Evolutionary conservation across 2,888 invertebrate genomes (phyloP), one percentile per base, ranked within the genome.

Genomic region (Apeira syringaria): DNA sequence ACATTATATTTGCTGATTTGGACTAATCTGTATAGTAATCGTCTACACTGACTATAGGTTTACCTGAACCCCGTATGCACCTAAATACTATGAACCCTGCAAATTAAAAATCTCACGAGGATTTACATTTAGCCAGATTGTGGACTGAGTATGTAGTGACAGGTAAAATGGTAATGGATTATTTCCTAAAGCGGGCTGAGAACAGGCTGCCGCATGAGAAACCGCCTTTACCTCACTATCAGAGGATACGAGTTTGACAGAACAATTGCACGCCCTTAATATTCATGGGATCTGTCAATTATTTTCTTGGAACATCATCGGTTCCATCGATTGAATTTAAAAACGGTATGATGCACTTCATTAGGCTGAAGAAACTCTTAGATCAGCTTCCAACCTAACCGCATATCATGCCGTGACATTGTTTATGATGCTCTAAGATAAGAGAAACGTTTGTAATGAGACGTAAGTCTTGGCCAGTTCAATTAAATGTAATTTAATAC

Each of bases 141-240:
- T 56, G 46, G 61, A 52, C 64, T 71, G 70, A 70, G 74, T 75
- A 72, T 72, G 68, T 77, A 67, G 68, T 72, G 68, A 64, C 60
- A 66, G 59, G 69, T 67, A 68, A 75, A 81, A 80, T 76, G 75
- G 71, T 79, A 84, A 82, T 84, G 74, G 80, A 75, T 80, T 74
- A 73, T 76, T 76, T 70, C 82, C 81, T 72, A 76, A 74, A 68
- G 56, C 53, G 72, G 77, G 50, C 61, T 56, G 54, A 59, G 60
- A 66, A 50, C 62, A 60, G 56, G 59, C 57, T 47, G 61, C 53
- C 53, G 59, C 67, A 67, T 69, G 70, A 68, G 71, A 74, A 69
- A 67, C 68, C 52, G 57, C 61, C 31, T 25, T 20, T 22, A 11
- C 45, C 53, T 53, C 53, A 62, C 64, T 57, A 65, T 65, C 61